Percentiles rank a stretch among this genome's conserved stretches.
phyloP scores from a whole-genome alignment of 2,113 vertebrate species.

The Illadopsis cleaveri region DNA sequence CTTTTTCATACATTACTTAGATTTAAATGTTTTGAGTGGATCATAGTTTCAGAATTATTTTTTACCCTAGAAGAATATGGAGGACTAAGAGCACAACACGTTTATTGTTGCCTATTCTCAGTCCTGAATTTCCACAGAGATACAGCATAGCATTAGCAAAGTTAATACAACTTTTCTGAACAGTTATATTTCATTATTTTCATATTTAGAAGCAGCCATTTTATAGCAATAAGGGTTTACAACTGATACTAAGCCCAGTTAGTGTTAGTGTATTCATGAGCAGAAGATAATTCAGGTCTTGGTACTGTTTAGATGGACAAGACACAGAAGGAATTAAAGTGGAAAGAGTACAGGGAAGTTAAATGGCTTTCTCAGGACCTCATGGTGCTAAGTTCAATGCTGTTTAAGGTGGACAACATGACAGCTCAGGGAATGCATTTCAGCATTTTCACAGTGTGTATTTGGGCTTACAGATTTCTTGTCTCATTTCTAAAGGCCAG shows the following conservation, averaged over 20 bases:
- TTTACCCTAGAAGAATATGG: neutral
- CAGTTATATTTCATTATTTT: neutral
- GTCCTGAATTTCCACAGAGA: neutral
- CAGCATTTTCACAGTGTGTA: neutral
- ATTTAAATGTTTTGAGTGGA: neutral
- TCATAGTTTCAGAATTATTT: neutral
- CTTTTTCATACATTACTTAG: neutral
- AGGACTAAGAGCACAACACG: neutral
- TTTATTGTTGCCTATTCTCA: neutral
- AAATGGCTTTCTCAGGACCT: neutral
- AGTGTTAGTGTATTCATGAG: neutral
- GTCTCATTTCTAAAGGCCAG: conserved; percentile 23
- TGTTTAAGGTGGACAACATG: neutral
- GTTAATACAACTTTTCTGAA: neutral
- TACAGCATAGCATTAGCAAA: neutral
- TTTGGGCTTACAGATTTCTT: conserved; percentile 16
- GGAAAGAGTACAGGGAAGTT: neutral
- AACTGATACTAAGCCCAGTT: neutral
- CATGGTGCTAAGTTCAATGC: neutral
- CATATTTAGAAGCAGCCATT: neutral
- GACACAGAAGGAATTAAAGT: neutral
- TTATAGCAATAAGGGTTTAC: neutral
- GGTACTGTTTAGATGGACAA: neutral
- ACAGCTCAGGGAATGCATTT: neutral
- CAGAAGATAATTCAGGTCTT: neutral